Evolutionary conservation across 2,888 invertebrate genomes (phyloP).

Genomic region (Meliscaeva auricollis): DNA sequence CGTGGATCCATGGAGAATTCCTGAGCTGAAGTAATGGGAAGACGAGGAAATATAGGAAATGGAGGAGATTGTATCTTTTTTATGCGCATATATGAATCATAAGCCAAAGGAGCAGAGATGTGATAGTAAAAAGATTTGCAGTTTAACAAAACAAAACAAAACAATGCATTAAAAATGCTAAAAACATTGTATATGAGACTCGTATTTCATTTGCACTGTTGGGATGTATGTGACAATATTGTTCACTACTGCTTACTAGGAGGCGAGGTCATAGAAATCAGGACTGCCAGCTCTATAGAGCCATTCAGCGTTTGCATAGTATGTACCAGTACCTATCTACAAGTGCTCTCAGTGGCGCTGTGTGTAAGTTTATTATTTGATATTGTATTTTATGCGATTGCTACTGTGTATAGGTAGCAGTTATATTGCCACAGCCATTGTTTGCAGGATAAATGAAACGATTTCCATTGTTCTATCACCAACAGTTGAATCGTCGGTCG

Average conservation of each 20-base stretch:
- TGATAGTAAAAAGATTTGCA: conserved; percentile 73
- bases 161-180: conserved; percentile 68
- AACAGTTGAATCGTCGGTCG: conserved; percentile 58
- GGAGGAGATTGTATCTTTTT: too few species aligned
- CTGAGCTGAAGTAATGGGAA: too few species aligned
- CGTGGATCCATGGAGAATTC: too few species aligned
- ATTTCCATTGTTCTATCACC: conserved; percentile 74
- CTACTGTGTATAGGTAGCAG: conserved; percentile 53
- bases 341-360: conserved; percentile 67
- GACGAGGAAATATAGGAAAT: too few species aligned
- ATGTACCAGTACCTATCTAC: conserved; percentile 16
- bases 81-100: conserved; percentile 56
- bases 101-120: conserved; percentile 70
- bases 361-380: conserved; percentile 70
- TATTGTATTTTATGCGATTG: conserved; percentile 73
- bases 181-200: conserved; percentile 65
- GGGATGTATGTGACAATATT: conserved; percentile 38
- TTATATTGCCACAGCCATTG: conserved; percentile 67
- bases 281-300: conserved; percentile 13
- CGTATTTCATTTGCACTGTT: conserved; percentile 62
- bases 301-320: conserved; percentile 49
- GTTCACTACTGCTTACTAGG: conserved; percentile 18
- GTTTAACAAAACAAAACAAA: conserved; percentile 75
- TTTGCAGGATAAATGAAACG: conserved; percentile 75
- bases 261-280: background rate